Evolutionary conservation across 2,888 invertebrate genomes (phyloP).

Genomic region (Galeopsomyia nigrocyanea): DNA sequence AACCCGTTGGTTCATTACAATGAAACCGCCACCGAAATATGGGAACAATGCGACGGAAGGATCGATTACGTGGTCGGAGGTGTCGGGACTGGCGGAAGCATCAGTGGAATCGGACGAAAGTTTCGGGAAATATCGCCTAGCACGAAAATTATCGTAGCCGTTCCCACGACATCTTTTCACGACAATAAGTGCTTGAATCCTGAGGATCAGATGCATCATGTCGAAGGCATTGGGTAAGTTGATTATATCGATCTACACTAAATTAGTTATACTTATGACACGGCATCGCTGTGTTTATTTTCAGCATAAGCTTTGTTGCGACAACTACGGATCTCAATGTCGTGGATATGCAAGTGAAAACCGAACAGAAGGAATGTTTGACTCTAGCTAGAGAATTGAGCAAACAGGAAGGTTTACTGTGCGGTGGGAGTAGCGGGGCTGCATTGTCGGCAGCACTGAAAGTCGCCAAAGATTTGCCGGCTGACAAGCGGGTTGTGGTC

Average conservation of each 20-base stretch:
- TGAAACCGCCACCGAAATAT: neutral
- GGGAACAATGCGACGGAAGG: neutral
- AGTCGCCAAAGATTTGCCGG: conserved; percentile 81
- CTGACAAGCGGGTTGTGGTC: conserved; percentile 90
- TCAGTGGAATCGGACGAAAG: conserved; percentile 93
- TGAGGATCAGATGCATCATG: conserved; percentile 83
- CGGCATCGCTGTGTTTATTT: neutral
- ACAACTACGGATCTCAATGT: conserved; percentile 85
- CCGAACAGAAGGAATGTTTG: conserved; percentile 84
- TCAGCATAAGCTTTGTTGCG: conserved; percentile 96
- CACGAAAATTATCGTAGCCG: conserved; percentile 87
- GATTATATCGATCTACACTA: conserved; percentile 9
- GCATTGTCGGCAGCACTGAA: conserved; percentile 83
- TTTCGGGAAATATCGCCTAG: conserved; percentile 88
- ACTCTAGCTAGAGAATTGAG: conserved; percentile 89
- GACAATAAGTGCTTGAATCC: conserved; percentile 82
- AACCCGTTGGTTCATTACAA: conserved; percentile 1
- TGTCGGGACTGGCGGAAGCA: conserved; percentile 96
- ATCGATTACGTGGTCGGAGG: conserved; percentile 70
- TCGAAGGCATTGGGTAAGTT: conserved; percentile 71
- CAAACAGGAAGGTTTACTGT: conserved; percentile 91
- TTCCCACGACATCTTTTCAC: conserved; percentile 93
- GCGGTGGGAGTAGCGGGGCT: conserved; percentile 95
- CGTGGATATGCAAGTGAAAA: conserved; percentile 92
- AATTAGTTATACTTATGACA: conserved; percentile 17